Percentiles rank a stretch among this genome's conserved stretches.
These are phyloP conservation scores for Takifugu ocellatus DNA, from an alignment of 2,797 vertebrate species.

Conservation along the genomic window DNA sequence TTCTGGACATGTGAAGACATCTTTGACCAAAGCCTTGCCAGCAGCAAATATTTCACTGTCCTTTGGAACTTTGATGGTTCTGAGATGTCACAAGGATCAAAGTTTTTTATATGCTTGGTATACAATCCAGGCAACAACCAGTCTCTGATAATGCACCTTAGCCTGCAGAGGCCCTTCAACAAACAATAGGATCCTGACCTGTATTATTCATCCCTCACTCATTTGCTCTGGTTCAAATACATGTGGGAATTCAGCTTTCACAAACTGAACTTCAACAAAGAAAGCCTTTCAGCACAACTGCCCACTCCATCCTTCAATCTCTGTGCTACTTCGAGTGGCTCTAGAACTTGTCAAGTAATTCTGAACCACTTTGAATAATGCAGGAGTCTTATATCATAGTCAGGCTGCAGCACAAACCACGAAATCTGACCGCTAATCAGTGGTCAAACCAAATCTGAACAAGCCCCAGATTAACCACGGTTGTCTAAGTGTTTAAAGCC, in stretches of 20 bases:
- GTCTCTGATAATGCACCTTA: constrained; percentile 30
- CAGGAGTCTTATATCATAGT: constrained; percentile 28
- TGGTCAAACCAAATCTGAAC: constrained; percentile 5
- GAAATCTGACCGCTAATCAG: constrained; percentile 6
- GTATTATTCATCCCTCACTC: constrained; percentile 70
- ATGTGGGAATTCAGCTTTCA: constrained; percentile 50
- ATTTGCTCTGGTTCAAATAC: constrained; percentile 40
- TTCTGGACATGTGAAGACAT: no score
- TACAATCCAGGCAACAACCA: constrained; percentile 29
- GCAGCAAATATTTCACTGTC: no score
- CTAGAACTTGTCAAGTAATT: constrained; percentile 30
- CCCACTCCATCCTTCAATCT: constrained; percentile 18
- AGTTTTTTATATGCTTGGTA: no score
- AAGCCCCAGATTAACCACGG: background rate
- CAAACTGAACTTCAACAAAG: constrained; percentile 46
- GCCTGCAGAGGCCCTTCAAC: constrained; percentile 32
- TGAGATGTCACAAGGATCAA: no score
- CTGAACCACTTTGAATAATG: constrained; percentile 51
- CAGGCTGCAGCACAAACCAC: background rate
- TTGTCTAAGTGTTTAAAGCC: background rate
- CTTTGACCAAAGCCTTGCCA: no score
- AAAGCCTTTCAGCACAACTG: constrained; percentile 42
- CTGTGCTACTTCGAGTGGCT: constrained; percentile 22
- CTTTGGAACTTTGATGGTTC: no score
- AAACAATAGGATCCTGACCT: constrained; percentile 67